These are phyloP conservation scores for Rhinophrynus dorsalis DNA, from an alignment of 2,797 vertebrate species.

Conservation along the genomic window DNA sequence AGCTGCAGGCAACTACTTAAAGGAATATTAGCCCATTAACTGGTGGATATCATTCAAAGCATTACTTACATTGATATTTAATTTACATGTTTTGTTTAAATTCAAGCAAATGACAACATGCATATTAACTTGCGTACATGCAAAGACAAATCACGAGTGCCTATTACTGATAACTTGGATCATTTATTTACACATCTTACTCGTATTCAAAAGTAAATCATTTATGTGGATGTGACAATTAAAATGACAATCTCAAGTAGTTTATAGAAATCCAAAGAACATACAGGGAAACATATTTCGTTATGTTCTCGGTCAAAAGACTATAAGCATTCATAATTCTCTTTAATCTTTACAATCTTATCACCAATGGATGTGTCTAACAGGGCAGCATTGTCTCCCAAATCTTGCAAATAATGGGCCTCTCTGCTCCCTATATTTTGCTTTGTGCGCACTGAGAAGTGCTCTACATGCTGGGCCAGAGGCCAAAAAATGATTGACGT, in stretches of 20 bases:
- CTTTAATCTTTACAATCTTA: conserved; percentile 43
- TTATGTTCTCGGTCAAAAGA: conserved; percentile 23
- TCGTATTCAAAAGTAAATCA: too few relatives aligned
- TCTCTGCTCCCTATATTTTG: conserved; percentile 51
- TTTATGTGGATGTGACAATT: background rate
- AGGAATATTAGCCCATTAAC: too few relatives aligned
- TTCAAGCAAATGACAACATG: too few relatives aligned
- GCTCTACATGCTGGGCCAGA: conserved; percentile 48
- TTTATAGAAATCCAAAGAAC: conserved; percentile 6
- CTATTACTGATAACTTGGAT: too few relatives aligned
- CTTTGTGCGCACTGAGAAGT: conserved; percentile 50
- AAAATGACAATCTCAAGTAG: conserved; percentile 9
- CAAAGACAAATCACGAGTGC: too few relatives aligned
- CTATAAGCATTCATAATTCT: conserved; percentile 36
- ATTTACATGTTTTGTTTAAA: too few relatives aligned
- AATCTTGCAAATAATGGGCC: conserved; percentile 32
- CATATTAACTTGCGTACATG: too few relatives aligned
- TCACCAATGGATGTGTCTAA: conserved; percentile 21
- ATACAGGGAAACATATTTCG: background rate
- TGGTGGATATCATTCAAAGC: too few relatives aligned
- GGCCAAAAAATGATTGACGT: conserved; percentile 64
- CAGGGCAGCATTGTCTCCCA: conserved; percentile 34
- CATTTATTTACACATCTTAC: too few relatives aligned
- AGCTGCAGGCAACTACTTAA: too few relatives aligned
- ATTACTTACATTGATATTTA: too few relatives aligned